Evolutionary conservation across 2,888 invertebrate genomes (phyloP).

Genomic region (Drosophila hamatofila): DNA sequence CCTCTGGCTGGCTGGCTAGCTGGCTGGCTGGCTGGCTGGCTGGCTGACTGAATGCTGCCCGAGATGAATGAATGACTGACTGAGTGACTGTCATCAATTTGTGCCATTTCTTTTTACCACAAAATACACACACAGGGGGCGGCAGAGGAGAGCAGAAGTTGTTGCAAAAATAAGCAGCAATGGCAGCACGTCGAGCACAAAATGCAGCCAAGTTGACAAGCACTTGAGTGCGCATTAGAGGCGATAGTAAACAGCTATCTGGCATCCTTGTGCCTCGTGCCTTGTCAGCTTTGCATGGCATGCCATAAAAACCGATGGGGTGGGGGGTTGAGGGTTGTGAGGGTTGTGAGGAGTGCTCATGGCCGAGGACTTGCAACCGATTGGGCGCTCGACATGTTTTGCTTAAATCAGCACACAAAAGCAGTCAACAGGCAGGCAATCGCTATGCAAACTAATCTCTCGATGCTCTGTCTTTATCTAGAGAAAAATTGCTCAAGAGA

Average conservation of each 20-base stretch:
- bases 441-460: slow-evolving; percentile 7
- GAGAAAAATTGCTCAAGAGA: not conserved
- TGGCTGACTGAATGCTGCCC: not conserved
- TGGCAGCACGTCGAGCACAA: slow-evolving; percentile 14
- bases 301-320: not conserved
- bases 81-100: slow-evolving; percentile 71
- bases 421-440: slow-evolving; percentile 22
- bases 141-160: not conserved
- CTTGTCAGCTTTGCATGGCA: slow-evolving; percentile 5
- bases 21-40: not conserved
- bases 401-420: slow-evolving; percentile 32
- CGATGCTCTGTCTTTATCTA: slow-evolving; percentile 9
- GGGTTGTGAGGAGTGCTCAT: too few species aligned
- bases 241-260: slow-evolving; percentile 56
- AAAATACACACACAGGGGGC: slow-evolving; percentile 14
- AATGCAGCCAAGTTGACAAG: slow-evolving; percentile 65
- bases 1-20: not conserved
- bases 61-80: slow-evolving; percentile 25
- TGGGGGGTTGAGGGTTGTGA: too few species aligned
- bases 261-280: slow-evolving; percentile 9
- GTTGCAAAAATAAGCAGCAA: slow-evolving; percentile 9
- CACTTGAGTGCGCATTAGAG: slow-evolving; percentile 74
- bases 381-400: slow-evolving; percentile 20
- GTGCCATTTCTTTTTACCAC: slow-evolving; percentile 58
- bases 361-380: slow-evolving; percentile 1